These are phyloP conservation scores for Campoplex capitator DNA, from an alignment of 2,888 invertebrate genomes.

Conservation along the genomic window DNA sequence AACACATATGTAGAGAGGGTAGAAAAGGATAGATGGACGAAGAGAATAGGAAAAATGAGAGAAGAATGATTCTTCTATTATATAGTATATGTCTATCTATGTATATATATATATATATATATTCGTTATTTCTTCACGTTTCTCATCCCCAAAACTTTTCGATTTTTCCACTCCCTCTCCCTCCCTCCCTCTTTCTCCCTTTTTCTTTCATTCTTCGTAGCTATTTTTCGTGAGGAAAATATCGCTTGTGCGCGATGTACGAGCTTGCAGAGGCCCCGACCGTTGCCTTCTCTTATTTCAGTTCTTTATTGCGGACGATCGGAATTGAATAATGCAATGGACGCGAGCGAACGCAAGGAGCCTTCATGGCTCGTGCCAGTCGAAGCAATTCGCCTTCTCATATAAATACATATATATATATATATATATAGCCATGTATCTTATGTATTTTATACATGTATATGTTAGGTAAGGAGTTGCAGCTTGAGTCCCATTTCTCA, in stretches of 20 bases:
- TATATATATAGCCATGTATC: slow-evolving; percentile 4
- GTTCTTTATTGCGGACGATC: slow-evolving; percentile 80
- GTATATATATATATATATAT: slow-evolving; percentile 31
- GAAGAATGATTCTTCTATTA: slow-evolving; percentile 52
- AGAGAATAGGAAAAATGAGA: slow-evolving; percentile 47
- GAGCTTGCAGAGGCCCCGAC: slow-evolving; percentile 60
- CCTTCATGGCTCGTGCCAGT: slow-evolving; percentile 56
- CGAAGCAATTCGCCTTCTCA: slow-evolving; percentile 57
- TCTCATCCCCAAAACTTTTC: slow-evolving; percentile 56
- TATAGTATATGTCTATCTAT: slow-evolving; percentile 10
- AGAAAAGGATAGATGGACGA: slow-evolving; percentile 17
- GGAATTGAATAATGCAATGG: slow-evolving; percentile 81
- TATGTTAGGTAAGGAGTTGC: slow-evolving; percentile 1
- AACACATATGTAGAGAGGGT: slow-evolving; percentile 41
- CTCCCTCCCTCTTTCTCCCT: slow-evolving; percentile 30
- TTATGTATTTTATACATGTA: not conserved
- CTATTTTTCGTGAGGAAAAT: slow-evolving; percentile 69
- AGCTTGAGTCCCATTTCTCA: slow-evolving; percentile 24
- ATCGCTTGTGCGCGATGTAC: slow-evolving; percentile 68
- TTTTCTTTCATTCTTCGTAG: slow-evolving; percentile 37
- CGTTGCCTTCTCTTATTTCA: slow-evolving; percentile 75
- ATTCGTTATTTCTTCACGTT: slow-evolving; percentile 46
- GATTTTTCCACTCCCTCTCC: slow-evolving; percentile 46
- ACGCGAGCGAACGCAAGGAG: slow-evolving; percentile 51
- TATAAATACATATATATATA: not conserved